Evolutionary conservation across 1,140 invertebrate genomes (phyloP).

Genomic region (Formica selysi): DNA sequence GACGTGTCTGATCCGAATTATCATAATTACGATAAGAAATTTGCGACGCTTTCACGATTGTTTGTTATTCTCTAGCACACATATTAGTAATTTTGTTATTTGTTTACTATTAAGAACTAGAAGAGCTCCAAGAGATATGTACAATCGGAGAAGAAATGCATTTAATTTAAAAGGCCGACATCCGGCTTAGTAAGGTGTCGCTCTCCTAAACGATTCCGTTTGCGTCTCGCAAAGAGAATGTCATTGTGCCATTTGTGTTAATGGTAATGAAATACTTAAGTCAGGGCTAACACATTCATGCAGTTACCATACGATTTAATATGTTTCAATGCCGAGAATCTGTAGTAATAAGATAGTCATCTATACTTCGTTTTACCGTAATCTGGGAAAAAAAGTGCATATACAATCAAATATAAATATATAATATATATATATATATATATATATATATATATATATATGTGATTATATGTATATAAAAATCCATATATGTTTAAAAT

Average conservation of each 20-base stretch:
- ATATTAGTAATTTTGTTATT: not conserved
- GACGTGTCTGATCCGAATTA: constrained; percentile 10
- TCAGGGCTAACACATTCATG: constrained; percentile 2
- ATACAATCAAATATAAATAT: too few species aligned
- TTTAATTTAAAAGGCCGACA: not conserved
- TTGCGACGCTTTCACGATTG: not conserved
- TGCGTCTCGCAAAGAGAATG: constrained; percentile 13
- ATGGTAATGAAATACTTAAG: constrained; percentile 21
- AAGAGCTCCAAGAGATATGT: not conserved
- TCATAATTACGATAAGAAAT: constrained; percentile 5
- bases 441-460: too few species aligned
- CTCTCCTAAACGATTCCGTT: not conserved
- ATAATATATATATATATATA: too few species aligned
- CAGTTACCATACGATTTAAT: not conserved
- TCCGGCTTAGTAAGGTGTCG: constrained; percentile 12
- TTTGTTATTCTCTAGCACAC: not conserved
- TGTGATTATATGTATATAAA: too few species aligned
- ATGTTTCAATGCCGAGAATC: constrained; percentile 20
- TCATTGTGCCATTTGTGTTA: constrained; percentile 14
- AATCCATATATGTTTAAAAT: too few species aligned
- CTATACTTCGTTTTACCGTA: not conserved
- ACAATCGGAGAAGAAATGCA: not conserved
- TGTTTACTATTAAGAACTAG: not conserved
- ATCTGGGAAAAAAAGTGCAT: too few species aligned
- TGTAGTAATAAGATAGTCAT: not conserved